phyloP scores from a whole-genome alignment of 2,113 vertebrate species.

The Corythaixoides concolor region DNA sequence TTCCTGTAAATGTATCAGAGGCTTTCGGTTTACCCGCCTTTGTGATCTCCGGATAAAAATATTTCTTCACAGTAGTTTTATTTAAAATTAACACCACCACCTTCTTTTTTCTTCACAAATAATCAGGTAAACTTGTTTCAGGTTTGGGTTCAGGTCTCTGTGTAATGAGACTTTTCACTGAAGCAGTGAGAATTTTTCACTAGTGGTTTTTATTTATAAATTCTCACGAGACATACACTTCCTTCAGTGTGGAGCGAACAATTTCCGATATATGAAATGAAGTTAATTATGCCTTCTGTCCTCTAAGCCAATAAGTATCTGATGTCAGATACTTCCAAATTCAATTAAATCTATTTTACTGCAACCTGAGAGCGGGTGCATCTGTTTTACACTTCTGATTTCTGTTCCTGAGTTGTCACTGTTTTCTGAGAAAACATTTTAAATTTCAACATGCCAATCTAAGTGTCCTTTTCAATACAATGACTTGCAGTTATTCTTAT shows the following conservation, averaged over 20 bases:
- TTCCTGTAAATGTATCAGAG: neutral
- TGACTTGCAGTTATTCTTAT: neutral
- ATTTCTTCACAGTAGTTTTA: neutral
- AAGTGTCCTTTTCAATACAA: neutral
- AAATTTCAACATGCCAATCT: neutral
- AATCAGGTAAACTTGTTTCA: neutral
- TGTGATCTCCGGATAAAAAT: neutral
- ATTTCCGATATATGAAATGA: neutral
- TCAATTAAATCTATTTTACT: neutral
- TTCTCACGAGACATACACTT: neutral
- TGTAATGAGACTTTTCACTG: neutral
- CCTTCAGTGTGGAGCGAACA: neutral
- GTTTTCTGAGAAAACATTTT: neutral
- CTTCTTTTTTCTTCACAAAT: neutral
- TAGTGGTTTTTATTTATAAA: neutral
- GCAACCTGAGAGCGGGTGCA: neutral
- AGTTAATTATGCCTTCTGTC: neutral
- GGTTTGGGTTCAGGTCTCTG: neutral
- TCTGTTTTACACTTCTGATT: neutral
- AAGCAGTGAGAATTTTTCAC: neutral
- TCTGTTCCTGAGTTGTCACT: neutral
- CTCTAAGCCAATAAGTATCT: neutral
- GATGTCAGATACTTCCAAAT: neutral
- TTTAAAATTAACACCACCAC: neutral
- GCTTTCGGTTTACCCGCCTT: neutral